Evolutionary conservation across 2,797 vertebrate genomes (phyloP).

Genomic region (Sardinella longiceps): DNA sequence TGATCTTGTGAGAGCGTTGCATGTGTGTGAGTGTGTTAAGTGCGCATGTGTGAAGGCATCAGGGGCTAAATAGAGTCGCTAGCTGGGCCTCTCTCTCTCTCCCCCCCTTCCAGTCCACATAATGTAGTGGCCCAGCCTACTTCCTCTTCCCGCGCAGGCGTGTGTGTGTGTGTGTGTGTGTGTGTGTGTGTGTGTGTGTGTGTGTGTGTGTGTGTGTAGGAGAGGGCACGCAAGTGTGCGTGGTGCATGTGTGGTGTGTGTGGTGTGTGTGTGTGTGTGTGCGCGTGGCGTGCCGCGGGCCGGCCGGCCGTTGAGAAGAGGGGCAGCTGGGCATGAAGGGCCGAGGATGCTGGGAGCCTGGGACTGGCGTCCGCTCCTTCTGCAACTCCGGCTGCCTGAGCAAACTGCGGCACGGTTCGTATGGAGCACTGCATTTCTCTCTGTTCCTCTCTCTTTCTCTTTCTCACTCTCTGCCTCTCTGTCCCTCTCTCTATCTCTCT

Average conservation of each 20-base stretch:
- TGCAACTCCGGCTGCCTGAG: slow-evolving; percentile 93
- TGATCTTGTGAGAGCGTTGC: slow-evolving; percentile 31
- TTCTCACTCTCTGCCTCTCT: slow-evolving; percentile 31
- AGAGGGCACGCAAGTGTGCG: slow-evolving; percentile 51
- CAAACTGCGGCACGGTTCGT: slow-evolving; percentile 90
- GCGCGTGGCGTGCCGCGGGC: slow-evolving; percentile 56
- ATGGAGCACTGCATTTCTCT: slow-evolving; percentile 41
- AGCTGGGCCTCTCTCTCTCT: slow-evolving; percentile 46
- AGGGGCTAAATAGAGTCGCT: slow-evolving; percentile 71
- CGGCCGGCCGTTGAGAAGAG: slow-evolving; percentile 41
- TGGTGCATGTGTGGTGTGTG: too few relatives aligned
- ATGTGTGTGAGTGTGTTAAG: slow-evolving; percentile 34
- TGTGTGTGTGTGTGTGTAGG: slow-evolving; percentile 51
- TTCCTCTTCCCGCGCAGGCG: slow-evolving; percentile 56
- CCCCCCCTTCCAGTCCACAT: slow-evolving; percentile 53
- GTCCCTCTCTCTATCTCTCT: slow-evolving; percentile 38
- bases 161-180: slow-evolving; percentile 59
- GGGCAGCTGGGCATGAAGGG: slow-evolving; percentile 87
- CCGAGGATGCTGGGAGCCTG: slow-evolving; percentile 92
- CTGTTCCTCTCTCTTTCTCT: slow-evolving; percentile 32
- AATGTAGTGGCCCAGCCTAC: slow-evolving; percentile 74
- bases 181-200: slow-evolving; percentile 59
- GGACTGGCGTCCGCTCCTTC: slow-evolving; percentile 83
- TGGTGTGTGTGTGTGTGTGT: slow-evolving; percentile 56
- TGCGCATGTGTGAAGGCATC: slow-evolving; percentile 51